These are phyloP conservation scores for Theristus sp. DNA, from an alignment of 2,888 invertebrate species.

Conservation along the genomic window DNA sequence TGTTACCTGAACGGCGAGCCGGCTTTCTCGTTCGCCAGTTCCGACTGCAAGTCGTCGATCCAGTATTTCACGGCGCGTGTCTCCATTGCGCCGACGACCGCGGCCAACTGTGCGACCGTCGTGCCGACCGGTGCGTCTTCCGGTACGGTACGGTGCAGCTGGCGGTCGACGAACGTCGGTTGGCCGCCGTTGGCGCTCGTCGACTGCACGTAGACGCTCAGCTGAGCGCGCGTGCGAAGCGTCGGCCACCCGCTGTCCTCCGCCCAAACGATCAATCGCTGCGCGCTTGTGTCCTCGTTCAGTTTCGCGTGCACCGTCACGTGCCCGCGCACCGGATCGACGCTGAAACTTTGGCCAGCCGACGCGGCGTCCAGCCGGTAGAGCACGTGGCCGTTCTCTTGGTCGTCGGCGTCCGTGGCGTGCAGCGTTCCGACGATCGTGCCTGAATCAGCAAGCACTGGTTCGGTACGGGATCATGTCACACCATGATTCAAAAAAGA, in stretches of 20 bases:
- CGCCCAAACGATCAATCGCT: background rate
- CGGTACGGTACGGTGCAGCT: constrained; percentile 47
- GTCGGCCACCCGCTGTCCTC: background rate
- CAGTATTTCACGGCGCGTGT: background rate
- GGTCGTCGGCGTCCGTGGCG: constrained; percentile 46
- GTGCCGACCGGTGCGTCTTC: constrained; percentile 37
- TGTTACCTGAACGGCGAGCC: too few relatives aligned
- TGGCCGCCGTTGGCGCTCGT: too few relatives aligned
- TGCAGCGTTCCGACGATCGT: constrained; percentile 55
- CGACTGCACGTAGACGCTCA: background rate
- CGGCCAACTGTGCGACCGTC: constrained; percentile 62
- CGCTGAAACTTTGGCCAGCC: background rate
- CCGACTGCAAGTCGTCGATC: background rate
- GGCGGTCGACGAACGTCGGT: constrained; percentile 15
- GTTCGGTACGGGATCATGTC: too few relatives aligned
- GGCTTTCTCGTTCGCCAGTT: background rate
- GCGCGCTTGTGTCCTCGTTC: background rate
- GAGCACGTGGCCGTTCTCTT: constrained; percentile 49
- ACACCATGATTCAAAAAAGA: too few relatives aligned
- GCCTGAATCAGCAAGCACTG: too few relatives aligned
- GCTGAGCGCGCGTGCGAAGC: background rate
- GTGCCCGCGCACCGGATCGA: constrained; percentile 31
- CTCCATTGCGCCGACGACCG: background rate
- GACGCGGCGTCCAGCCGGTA: background rate
- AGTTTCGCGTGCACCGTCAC: constrained; percentile 13